These are phyloP conservation scores for Hymenopus coronatus DNA, from an alignment of 2,888 invertebrate genomes.

Conservation along the genomic window DNA sequence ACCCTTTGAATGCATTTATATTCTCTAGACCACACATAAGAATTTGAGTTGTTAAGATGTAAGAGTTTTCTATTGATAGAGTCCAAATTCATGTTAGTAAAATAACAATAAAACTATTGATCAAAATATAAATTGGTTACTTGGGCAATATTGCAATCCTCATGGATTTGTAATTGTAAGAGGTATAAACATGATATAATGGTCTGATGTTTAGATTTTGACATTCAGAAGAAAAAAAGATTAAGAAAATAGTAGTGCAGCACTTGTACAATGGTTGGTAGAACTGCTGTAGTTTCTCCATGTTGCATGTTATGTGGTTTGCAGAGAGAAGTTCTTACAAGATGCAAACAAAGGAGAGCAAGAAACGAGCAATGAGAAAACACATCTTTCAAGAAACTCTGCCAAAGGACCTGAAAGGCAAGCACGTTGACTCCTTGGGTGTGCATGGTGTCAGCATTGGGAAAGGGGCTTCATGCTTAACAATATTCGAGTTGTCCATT, in stretches of 20 bases:
- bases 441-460: not conserved
- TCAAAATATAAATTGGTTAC: too few relatives aligned
- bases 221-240: too few relatives aligned
- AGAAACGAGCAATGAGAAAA: not conserved
- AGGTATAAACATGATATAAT: too few relatives aligned
- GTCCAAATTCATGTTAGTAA: too few relatives aligned
- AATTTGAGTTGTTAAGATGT: too few relatives aligned
- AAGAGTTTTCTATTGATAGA: too few relatives aligned
- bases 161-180: too few relatives aligned
- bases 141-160: too few relatives aligned
- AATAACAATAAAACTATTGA: too few relatives aligned
- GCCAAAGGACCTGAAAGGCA: not conserved
- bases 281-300: not conserved
- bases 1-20: too few relatives aligned
- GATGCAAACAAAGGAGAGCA: slow-evolving; percentile 3
- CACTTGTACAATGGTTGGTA: not conserved
- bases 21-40: too few relatives aligned
- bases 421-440: not conserved
- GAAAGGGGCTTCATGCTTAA: not conserved
- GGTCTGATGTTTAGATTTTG: too few relatives aligned
- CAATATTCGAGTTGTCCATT: not conserved
- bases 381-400: not conserved
- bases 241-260: not conserved
- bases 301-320: slow-evolving; percentile 6
- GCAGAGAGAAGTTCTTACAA: slow-evolving; percentile 16